Evolutionary conservation across 2,113 vertebrate species (phyloP), one percentile per base, ranked within the genome.

Genomic region (Scopus umbretta): DNA sequence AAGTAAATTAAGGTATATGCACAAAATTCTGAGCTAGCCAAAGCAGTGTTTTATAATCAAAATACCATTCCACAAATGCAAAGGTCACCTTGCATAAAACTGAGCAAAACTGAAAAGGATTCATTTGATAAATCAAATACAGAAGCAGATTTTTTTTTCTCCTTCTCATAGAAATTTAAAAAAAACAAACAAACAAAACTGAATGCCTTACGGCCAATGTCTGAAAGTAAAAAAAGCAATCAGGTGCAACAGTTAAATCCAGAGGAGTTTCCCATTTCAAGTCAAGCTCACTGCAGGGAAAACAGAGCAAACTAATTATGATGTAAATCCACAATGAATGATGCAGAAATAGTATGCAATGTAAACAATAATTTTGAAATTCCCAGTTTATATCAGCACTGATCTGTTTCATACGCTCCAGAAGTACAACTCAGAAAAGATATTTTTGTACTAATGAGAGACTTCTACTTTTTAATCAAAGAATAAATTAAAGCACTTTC

Each of bases 341-440:
- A 83, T 94, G 95, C 95, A 93, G 90, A 97, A 85, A 96, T 71
- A 95, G 81, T 67, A 87, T 26, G 55, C 84, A 93, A 75, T 90
- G 95, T 94, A 97, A 97, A 96, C 89, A 97, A 96, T 92, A 96
- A 96, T 92, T 96, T 96, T 50, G 62, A 94, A 96, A 95, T 94
- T 96, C 87, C 92, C 91, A 87, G 91, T 96, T 96, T 94, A 91
- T 92, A 90, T 93, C 87, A 88, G 84, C 55, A 71, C 47, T 70
- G 87, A 93, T 96, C 87, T 95, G 91, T 86, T 97, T 96, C 91
- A 93, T 90, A 73, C 45, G 96, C 86, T 96, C 78, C 70, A 94
- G 91, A 95, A 95, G 74, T 88, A 45, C 66, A 96, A 95, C 70
- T 95, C 84, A 96, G 91, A 97, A 95, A 95, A 91, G 74, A 90